phyloP scores from a whole-genome alignment of 2,113 vertebrate genomes.

The Orthonyx spaldingii region DNA sequence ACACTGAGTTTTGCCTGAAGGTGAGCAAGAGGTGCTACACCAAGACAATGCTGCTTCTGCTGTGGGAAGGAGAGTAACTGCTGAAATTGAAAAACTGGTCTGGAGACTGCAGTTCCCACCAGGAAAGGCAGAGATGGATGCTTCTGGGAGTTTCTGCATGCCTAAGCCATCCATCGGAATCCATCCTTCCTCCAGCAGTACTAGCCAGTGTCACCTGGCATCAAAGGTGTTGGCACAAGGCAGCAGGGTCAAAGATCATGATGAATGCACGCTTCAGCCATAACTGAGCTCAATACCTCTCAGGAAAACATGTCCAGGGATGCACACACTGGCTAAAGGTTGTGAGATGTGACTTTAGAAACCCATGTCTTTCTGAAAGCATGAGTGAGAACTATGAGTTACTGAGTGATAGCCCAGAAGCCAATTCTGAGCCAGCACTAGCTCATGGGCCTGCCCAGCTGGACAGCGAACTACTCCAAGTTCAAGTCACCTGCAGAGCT shows the following conservation, averaged over 20 bases:
- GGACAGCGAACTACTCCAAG: not conserved
- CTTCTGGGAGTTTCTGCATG: not conserved
- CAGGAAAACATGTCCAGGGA: not conserved
- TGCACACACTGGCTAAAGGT: not conserved
- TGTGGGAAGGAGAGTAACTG: not conserved
- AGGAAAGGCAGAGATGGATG: not conserved
- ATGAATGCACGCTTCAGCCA: not conserved
- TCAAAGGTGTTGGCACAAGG: not conserved
- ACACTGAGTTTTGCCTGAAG: not conserved
- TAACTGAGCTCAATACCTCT: not conserved
- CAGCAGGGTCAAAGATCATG: not conserved
- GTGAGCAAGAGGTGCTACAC: fast-evolving
- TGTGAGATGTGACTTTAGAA: not conserved
- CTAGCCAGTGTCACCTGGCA: not conserved
- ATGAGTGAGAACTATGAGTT: not conserved
- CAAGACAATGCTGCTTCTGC: not conserved
- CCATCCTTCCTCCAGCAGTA: not conserved
- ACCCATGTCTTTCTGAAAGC: fast-evolving
- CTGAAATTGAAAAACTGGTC: not conserved
- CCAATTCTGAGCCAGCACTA: not conserved
- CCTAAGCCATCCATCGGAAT: not conserved
- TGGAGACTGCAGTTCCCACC: not conserved
- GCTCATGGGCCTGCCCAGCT: not conserved
- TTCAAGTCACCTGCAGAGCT: not conserved
- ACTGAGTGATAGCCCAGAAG: not conserved